These are phyloP conservation scores for Neoseiulus cucumeris DNA, from an alignment of 1,140 invertebrate genomes.

Conservation along the genomic window DNA sequence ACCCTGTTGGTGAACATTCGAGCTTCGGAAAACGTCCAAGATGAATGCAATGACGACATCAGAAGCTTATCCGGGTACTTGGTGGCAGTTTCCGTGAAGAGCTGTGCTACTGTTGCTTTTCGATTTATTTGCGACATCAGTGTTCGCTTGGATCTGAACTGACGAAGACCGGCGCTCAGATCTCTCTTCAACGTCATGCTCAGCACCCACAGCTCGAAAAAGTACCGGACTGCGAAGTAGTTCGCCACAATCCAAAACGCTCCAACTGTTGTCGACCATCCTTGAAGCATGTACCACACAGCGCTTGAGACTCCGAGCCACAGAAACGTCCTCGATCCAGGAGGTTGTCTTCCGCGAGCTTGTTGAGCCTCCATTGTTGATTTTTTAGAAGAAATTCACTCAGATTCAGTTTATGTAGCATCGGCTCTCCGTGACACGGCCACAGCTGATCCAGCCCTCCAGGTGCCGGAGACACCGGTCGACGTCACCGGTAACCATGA, in stretches of 20 bases:
- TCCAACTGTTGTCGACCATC: not conserved
- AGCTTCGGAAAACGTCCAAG: constrained; percentile 54
- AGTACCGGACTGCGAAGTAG: not conserved
- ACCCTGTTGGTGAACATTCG: constrained; percentile 53
- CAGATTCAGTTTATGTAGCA: too few species aligned
- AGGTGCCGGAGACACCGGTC: too few species aligned
- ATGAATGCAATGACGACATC: constrained; percentile 51
- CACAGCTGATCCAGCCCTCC: too few species aligned
- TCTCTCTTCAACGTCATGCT: not conserved
- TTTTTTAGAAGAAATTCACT: too few species aligned
- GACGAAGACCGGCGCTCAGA: not conserved
- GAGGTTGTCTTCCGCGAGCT: too few species aligned
- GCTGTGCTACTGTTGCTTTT: constrained; percentile 44
- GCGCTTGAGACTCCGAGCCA: not conserved
- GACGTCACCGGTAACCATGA: too few species aligned
- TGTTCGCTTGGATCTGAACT: not conserved
- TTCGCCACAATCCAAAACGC: not conserved
- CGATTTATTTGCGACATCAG: not conserved
- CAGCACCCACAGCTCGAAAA: not conserved
- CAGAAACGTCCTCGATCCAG: not conserved
- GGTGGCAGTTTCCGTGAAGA: constrained; percentile 45
- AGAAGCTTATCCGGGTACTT: constrained; percentile 55
- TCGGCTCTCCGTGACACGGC: too few species aligned
- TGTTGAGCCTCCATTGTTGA: too few species aligned
- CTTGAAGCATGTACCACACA: not conserved